phyloP scores from a whole-genome alignment of 2,888 invertebrate genomes.

The Camponotus fellah region DNA sequence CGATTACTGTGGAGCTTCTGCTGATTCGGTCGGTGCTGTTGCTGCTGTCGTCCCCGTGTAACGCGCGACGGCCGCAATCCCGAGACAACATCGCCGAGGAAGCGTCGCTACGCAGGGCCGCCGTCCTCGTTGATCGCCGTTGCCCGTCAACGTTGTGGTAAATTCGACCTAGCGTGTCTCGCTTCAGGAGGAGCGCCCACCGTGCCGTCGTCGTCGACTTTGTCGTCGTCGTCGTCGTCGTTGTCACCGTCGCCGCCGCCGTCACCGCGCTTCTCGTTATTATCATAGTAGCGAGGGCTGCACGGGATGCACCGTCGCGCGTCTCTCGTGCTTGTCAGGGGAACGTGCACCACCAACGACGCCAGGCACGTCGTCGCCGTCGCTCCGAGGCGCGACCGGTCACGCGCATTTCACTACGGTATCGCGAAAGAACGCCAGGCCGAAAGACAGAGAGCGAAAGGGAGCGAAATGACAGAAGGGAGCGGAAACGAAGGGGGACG shows the following conservation, averaged over 20 bases:
- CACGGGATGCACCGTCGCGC: constrained; percentile 70
- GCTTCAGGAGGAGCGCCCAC: constrained; percentile 73
- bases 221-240: constrained; percentile 59
- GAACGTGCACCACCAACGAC: constrained; percentile 71
- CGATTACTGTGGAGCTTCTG: constrained; percentile 54
- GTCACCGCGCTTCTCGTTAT: constrained; percentile 68
- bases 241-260: constrained; percentile 68
- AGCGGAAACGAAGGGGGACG: neutral
- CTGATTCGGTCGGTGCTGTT: constrained; percentile 64
- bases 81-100: constrained; percentile 70
- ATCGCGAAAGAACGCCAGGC: constrained; percentile 26
- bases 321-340: constrained; percentile 73
- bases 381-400: constrained; percentile 74
- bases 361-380: constrained; percentile 70
- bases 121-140: constrained; percentile 59
- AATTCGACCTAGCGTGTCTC: constrained; percentile 72
- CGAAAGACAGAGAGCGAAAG: constrained; percentile 37
- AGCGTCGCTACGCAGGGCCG: constrained; percentile 41
- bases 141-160: constrained; percentile 56
- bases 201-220: constrained; percentile 69
- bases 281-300: constrained; percentile 75
- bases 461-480: constrained; percentile 21
- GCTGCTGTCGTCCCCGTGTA: constrained; percentile 56
- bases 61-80: constrained; percentile 56
- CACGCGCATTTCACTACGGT: constrained; percentile 74